Conservation (phyloP, 1,140 invertebrate species). For the Drosophila ananassae region DNA sequence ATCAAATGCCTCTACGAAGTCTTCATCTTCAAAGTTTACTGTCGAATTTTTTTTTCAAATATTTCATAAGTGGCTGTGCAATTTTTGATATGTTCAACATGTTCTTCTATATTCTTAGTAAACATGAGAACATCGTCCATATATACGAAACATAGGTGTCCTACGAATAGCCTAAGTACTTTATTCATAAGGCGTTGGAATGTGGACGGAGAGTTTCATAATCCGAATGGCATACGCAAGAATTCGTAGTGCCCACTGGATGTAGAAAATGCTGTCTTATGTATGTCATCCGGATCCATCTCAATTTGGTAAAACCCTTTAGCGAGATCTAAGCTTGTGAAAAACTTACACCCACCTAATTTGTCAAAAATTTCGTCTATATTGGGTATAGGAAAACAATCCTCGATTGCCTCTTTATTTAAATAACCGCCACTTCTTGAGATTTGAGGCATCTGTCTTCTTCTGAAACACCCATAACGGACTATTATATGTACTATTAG, state of each 20-base stretch:
- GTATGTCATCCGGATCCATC: neutral
- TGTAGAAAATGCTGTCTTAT: slow-evolving; percentile 9
- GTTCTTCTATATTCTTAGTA: neutral
- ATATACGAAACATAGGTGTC: slow-evolving; percentile 28
- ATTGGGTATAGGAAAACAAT: slow-evolving; percentile 3
- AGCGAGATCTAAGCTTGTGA: slow-evolving; percentile 8
- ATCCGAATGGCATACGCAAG: slow-evolving; percentile 4
- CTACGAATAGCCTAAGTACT: slow-evolving; percentile 33
- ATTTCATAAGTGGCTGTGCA: no score
- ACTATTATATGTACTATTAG: slow-evolving; percentile 1
- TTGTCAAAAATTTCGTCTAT: slow-evolving; percentile 8
- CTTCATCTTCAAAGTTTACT: no score
- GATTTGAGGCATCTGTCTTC: slow-evolving; percentile 1
- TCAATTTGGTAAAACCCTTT: slow-evolving; percentile 10
- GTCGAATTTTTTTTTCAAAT: no score
- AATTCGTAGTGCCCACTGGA: slow-evolving; percentile 5
- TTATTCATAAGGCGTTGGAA: slow-evolving; percentile 53
- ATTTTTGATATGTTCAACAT: neutral
- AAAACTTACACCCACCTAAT: neutral
- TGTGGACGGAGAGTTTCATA: slow-evolving; percentile 4
- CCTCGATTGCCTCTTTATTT: slow-evolving; percentile 4
- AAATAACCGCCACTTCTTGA: neutral
- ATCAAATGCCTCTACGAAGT: no score
- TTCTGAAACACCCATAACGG: neutral
- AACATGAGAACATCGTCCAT: slow-evolving; percentile 35